Evolutionary conservation across 2,888 invertebrate genomes (phyloP), one percentile per base, ranked within the genome.

Genomic region (Spilarctia lutea): DNA sequence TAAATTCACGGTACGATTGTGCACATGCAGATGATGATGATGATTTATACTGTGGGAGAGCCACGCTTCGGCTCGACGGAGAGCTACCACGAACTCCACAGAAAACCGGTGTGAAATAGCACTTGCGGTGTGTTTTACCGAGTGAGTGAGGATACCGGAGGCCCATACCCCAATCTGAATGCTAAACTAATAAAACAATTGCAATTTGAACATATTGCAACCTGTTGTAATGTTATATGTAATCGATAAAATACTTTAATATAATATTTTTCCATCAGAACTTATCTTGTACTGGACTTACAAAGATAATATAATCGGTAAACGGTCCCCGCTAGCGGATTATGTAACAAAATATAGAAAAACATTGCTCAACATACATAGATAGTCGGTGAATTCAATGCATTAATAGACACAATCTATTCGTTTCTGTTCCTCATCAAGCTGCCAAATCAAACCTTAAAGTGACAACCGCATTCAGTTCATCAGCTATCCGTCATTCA

Each of bases 321-420:
- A 2, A 52, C 52, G 24, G 24, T 52, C 10, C 24, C 52, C 7
- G 24, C 8, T 52, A 52, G 30, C 18, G 63, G 16, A 63, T 63
- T 63, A 63, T 2, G 2, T 30, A 63, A 63, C 60, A 60, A 8
- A 30, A 27, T 30, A 60, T 30, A 6, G 27, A 56, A 18, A 35
- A 10, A 27, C 18, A 39, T 39, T 39, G 27, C 35, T 27, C 56
- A 56, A 24, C 42, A 72, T 42, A 30, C 69, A 72, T 60, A 74
- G 71, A 72, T 75, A 76, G 75, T 79, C 82, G 63, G 68, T 75
- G 77, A 83, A 83, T 85, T 85, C 81, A 83, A 84, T 72, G 70
- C 85, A 78, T 73, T 85, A 84, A 83, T 82, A 85, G 82, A 79
- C 72, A 45, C 75, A 75, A 85, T 81, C 79, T 79, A 82, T 77